A percentile compares a stretch with the other conserved stretches of the same genome.
Conservation (phyloP, 2,113 vertebrate species). For the Sorex fumeus region DNA sequence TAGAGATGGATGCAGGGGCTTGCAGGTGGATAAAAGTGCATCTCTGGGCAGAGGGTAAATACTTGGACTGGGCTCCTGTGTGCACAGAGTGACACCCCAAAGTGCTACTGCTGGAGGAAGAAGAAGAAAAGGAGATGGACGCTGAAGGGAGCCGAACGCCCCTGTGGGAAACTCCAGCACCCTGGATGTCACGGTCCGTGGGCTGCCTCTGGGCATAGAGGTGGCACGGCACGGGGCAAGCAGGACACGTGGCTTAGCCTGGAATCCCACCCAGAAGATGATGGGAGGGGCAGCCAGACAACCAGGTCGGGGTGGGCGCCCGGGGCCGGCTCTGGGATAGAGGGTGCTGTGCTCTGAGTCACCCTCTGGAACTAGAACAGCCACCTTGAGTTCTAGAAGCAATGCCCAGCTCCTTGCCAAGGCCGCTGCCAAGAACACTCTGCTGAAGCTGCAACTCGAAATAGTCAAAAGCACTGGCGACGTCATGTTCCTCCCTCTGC, state of each 20-base stretch:
- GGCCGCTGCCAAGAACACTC: conserved; percentile 51
- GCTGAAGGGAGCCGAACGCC: neutral
- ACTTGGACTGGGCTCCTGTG: too few species aligned
- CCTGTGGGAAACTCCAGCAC: neutral
- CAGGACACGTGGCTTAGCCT: neutral
- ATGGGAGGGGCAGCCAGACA: too few species aligned
- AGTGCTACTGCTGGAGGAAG: neutral
- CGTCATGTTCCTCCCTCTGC: neutral
- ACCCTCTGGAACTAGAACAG: neutral
- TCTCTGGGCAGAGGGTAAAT: too few species aligned
- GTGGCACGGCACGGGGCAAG: too few species aligned
- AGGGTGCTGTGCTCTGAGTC: neutral
- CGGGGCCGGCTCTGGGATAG: neutral
- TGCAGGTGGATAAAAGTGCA: too few species aligned
- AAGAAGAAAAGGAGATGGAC: neutral
- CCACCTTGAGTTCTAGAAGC: conserved; percentile 24
- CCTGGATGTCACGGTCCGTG: fast-evolving
- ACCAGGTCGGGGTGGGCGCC: neutral
- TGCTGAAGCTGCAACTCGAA: conserved; percentile 67
- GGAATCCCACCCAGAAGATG: neutral
- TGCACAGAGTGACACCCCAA: too few species aligned
- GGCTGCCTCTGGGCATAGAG: neutral
- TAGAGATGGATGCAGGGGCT: neutral
- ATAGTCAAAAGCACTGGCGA: neutral
- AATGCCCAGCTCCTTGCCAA: neutral